Conservation (phyloP, 2,888 invertebrate genomes). For the Polyommatus iphigenia region DNA sequence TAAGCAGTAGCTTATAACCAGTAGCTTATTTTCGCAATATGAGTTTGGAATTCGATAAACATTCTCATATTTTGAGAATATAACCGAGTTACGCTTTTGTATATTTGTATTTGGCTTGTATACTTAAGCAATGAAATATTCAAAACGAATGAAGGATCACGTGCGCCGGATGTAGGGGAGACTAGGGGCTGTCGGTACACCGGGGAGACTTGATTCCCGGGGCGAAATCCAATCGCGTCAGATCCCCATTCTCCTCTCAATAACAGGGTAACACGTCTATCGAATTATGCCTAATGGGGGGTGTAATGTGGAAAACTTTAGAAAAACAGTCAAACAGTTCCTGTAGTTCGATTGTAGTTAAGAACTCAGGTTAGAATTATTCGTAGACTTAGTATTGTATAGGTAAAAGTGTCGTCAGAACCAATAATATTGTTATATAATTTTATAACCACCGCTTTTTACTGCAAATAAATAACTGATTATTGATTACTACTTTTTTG, state of each 20-base stretch:
- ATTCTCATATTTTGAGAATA: too few relatives aligned
- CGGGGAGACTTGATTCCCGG: neutral
- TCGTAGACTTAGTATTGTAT: neutral
- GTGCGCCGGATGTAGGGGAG: neutral
- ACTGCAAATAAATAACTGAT: too few relatives aligned
- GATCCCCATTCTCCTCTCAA: neutral
- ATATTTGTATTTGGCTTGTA: neutral
- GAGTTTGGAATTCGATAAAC: too few relatives aligned
- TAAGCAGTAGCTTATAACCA: too few relatives aligned
- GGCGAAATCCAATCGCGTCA: neutral
- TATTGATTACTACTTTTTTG: too few relatives aligned
- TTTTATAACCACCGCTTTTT: too few relatives aligned
- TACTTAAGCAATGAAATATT: neutral
- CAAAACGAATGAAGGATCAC: slow-evolving; percentile 2
- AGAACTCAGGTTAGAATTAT: neutral
- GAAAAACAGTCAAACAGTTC: neutral
- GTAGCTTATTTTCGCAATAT: too few relatives aligned
- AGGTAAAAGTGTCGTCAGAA: neutral
- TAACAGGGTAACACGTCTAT: neutral
- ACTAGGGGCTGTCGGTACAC: neutral
- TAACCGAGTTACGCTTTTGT: too few relatives aligned
- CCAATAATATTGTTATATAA: too few relatives aligned
- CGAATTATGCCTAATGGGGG: neutral
- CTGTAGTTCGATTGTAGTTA: neutral
- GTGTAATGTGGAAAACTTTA: neutral